Evolutionary conservation across 2,797 vertebrate species (phyloP).

Genomic region (Peromyscus eremicus): DNA sequence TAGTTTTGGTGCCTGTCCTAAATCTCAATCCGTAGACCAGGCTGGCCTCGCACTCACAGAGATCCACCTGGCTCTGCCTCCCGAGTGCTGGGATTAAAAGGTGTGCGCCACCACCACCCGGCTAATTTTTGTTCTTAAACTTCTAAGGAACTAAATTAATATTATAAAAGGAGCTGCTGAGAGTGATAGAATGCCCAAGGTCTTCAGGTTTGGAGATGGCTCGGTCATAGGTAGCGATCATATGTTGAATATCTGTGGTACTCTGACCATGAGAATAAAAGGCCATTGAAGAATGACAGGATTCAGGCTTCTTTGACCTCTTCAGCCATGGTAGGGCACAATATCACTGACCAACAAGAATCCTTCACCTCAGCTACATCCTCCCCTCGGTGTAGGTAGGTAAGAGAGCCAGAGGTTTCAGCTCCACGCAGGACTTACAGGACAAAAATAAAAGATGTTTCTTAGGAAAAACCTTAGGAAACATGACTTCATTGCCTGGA

Average conservation of each 20-base stretch:
- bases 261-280: neutral
- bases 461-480: constrained; percentile 61
- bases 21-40: too few relatives aligned
- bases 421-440: neutral
- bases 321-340: neutral
- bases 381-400: neutral
- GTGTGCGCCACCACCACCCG: too few relatives aligned
- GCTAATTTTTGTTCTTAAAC: constrained; percentile 1
- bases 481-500: constrained; percentile 57
- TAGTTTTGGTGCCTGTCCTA: too few relatives aligned
- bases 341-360: neutral
- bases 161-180: neutral
- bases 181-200: neutral
- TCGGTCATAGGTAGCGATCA: too few relatives aligned
- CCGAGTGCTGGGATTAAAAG: too few relatives aligned
- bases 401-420: neutral
- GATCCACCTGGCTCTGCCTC: too few relatives aligned
- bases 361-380: neutral
- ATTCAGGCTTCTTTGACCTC: neutral
- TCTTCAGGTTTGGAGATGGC: neutral
- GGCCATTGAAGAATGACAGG: neutral
- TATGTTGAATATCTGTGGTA: neutral
- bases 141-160: constrained; percentile 12
- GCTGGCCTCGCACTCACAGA: too few relatives aligned
- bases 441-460: neutral